Conservation (phyloP, 2,797 vertebrate genomes). For the Pipistrellus pygmaeus region DNA sequence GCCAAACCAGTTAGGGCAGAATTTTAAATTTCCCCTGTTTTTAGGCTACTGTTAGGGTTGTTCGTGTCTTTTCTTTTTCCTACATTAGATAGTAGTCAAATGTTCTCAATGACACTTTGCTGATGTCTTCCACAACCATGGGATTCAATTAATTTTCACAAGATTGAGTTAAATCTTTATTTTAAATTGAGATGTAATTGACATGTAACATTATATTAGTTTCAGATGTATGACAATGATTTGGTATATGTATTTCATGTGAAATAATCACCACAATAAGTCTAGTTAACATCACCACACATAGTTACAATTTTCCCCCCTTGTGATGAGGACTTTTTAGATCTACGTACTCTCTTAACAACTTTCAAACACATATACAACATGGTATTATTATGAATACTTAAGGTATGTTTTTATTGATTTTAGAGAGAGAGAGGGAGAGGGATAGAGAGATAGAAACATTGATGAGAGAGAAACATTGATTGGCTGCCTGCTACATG, state of each 20-base stretch:
- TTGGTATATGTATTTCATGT: background rate
- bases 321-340: background rate
- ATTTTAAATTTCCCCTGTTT: slow-evolving; percentile 1
- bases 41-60: background rate
- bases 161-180: background rate
- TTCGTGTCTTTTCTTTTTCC: background rate
- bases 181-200: background rate
- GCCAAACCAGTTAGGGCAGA: no score
- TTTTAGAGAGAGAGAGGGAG: no score
- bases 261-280: background rate
- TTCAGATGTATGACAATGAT: background rate
- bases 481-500: no score
- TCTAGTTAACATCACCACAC: background rate
- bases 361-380: background rate
- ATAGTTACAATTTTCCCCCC: background rate
- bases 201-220: background rate
- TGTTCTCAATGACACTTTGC: background rate
- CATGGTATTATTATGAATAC: background rate
- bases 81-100: background rate
- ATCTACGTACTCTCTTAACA: background rate
- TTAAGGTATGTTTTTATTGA: no score
- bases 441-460: no score
- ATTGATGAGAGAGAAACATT: no score
- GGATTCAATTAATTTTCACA: slow-evolving; percentile 8
- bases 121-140: background rate